A percentile compares a stretch with the other conserved stretches of the same genome.
Evolutionary conservation across 2,888 invertebrate species (phyloP).

Genomic region (Tromatobia lineatoria): DNA sequence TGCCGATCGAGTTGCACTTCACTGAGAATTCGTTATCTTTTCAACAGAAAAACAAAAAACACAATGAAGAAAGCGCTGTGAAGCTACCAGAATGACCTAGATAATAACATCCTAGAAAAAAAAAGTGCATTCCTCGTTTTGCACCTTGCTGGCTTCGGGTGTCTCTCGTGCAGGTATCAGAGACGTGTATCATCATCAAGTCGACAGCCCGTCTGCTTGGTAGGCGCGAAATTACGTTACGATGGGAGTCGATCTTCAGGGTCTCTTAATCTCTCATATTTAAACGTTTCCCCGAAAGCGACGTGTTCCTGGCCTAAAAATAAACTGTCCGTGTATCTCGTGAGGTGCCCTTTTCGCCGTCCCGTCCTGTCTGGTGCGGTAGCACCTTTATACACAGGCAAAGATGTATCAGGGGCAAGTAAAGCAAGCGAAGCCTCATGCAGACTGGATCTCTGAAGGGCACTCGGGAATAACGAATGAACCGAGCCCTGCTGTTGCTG

Average conservation of each 20-base stretch:
- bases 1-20: too few relatives aligned
- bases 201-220: constrained; percentile 52
- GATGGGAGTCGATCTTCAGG: constrained; percentile 2
- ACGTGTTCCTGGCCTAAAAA: constrained; percentile 60
- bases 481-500: constrained; percentile 40
- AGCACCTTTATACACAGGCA: neutral
- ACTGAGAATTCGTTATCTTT: too few relatives aligned
- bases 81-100: constrained; percentile 38
- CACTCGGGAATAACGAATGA: constrained; percentile 51
- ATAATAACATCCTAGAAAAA: constrained; percentile 14
- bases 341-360: constrained; percentile 26
- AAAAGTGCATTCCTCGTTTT: constrained; percentile 11
- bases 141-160: constrained; percentile 24
- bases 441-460: constrained; percentile 39
- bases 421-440: constrained; percentile 6
- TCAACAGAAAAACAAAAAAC: too few relatives aligned
- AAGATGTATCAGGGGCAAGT: neutral
- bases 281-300: constrained; percentile 65
- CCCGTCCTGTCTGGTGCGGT: constrained; percentile 12
- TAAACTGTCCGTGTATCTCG: constrained; percentile 38
- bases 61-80: neutral
- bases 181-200: constrained; percentile 1
- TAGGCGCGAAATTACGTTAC: constrained; percentile 32
- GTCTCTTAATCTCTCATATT: constrained; percentile 24
- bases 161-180: constrained; percentile 28